Evolutionary conservation across 2,888 invertebrate genomes (phyloP), one percentile per base, ranked within the genome.

Genomic region (Ceratothoa steindachneri): DNA sequence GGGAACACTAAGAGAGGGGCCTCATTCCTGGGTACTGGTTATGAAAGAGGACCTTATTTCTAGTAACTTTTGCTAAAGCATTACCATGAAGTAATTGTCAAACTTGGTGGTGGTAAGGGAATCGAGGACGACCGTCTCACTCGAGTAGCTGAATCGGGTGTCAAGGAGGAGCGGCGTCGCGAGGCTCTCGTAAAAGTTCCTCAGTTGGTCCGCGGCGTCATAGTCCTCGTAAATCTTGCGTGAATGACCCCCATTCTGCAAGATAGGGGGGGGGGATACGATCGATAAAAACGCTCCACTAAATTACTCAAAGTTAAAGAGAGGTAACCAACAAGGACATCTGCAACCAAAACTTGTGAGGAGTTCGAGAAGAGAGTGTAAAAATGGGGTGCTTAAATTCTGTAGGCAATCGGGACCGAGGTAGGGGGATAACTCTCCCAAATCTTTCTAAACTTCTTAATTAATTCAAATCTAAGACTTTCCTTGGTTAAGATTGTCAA

Each of bases 141-240:
- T 77, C 65, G 77, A 82, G 83, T 91, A 91, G 68, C 86, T 85
- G 83, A 91, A 89, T 19, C 87, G 86, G 71, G 91, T 88, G 81
- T 91, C 87, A 1, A 88, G 85, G 66, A 91, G 85, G 9, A 90
- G 85, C 0, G 91, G 91, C 3, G 89, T 89, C 0, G 90, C 88
- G 72, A 92, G 88, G 83, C 89, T 88, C 64, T 81, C 79, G 80
- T 84, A 85, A 78, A 85, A 90, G 82, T 88, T 87, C 64, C 87
- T 85, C 60, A 91, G 85, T 83, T 91, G 91, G 3, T 79, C 74
- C 7, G 75, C 76, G 2, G 75, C 76, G 83, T 90, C 90, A 0
- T 89, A 86, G n/a, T 88, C 90, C 83, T 89, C 90, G 84, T 90
- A 90, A 80, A 92, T 90, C 83, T 89, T 89, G 0, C 90, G 85